Percentiles rank a stretch among this genome's conserved stretches.
phyloP scores from a whole-genome alignment of 2,888 invertebrate genomes.

The Mechanitis messenoides region DNA sequence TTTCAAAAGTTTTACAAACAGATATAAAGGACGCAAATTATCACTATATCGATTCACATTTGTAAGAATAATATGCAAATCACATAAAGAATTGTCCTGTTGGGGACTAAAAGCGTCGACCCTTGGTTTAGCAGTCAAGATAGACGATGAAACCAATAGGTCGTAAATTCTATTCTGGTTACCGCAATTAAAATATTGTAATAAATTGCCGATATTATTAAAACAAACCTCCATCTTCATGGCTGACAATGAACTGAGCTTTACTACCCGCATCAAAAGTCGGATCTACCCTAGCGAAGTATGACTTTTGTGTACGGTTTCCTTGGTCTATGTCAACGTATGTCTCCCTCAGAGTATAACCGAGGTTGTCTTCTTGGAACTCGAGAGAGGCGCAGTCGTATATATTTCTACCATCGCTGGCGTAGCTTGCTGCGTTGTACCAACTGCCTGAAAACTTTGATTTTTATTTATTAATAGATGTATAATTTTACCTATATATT shows the following conservation, averaged over 20 bases:
- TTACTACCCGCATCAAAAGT: conserved; percentile 65
- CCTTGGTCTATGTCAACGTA: conserved; percentile 53
- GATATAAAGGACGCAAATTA: too few species aligned
- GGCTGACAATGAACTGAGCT: conserved; percentile 63
- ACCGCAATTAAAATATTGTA: too few species aligned
- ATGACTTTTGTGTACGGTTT: conserved; percentile 62
- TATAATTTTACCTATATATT: background rate
- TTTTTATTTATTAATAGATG: background rate
- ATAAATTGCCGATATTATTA: background rate
- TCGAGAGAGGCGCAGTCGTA: conserved; percentile 62
- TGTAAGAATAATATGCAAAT: background rate
- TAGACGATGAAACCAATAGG: too few species aligned
- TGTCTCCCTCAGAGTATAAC: conserved; percentile 60
- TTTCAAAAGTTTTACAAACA: too few species aligned
- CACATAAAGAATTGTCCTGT: background rate
- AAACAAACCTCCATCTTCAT: conserved; percentile 57
- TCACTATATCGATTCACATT: too few species aligned
- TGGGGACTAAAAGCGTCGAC: too few species aligned
- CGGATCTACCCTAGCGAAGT: conserved; percentile 66
- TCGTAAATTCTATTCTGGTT: too few species aligned
- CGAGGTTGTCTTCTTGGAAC: conserved; percentile 66
- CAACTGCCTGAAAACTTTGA: conserved; percentile 66
- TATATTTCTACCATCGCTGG: conserved; percentile 58
- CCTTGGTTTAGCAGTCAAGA: too few species aligned
- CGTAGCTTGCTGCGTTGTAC: conserved; percentile 64